Conservation (phyloP, 1,140 invertebrate genomes). For the Temnothorax nylanderi region DNA sequence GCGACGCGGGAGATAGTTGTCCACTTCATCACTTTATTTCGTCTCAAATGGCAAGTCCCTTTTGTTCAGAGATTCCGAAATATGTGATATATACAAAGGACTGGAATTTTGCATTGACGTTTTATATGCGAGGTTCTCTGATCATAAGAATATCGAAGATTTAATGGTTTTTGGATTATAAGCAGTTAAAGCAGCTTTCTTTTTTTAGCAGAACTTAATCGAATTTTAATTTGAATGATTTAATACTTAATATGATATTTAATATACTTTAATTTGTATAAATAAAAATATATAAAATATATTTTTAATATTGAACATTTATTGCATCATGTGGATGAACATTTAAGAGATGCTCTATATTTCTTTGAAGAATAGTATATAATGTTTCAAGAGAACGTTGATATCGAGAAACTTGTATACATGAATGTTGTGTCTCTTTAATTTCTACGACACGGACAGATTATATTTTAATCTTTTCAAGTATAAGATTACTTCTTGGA, state of each 20-base stretch:
- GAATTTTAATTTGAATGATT: neutral
- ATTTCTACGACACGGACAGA: neutral
- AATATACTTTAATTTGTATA: neutral
- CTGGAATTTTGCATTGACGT: neutral
- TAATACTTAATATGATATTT: neutral
- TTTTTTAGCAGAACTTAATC: neutral
- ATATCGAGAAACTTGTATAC: neutral
- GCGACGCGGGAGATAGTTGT: neutral
- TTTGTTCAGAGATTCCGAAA: constrained; percentile 11
- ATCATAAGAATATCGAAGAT: neutral
- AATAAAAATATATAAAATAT: neutral
- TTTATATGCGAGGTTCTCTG: neutral
- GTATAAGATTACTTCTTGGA: neutral
- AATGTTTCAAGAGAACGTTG: neutral
- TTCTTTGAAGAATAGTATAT: neutral
- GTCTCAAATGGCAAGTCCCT: neutral
- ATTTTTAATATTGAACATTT: neutral
- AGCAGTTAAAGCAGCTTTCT: neutral
- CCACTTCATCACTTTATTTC: neutral
- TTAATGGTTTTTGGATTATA: neutral
- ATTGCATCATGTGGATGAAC: neutral
- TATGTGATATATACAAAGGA: neutral
- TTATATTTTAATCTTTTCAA: constrained; percentile 48
- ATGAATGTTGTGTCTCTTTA: neutral
- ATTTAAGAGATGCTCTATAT: neutral